phyloP scores from a whole-genome alignment of 2,888 invertebrate species.

The Callimorpha dominula region DNA sequence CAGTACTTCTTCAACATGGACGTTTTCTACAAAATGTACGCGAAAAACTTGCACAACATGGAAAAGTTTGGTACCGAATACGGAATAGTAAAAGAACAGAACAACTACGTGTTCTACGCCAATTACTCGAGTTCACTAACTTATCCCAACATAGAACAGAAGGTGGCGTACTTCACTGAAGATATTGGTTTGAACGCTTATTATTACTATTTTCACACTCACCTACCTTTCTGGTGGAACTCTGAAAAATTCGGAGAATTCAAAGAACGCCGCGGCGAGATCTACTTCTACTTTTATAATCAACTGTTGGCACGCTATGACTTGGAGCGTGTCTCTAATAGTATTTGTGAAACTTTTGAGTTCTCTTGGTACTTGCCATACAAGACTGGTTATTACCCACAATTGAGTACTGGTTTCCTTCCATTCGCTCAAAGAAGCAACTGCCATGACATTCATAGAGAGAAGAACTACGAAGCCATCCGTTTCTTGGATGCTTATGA shows the following conservation, averaged over 20 bases:
- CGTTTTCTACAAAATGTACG: conserved; percentile 1
- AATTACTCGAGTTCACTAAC: conserved; percentile 15
- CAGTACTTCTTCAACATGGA: conserved; percentile 15
- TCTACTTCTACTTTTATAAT: conserved; percentile 8
- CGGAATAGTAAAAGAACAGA: conserved; percentile 12
- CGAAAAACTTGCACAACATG: neutral
- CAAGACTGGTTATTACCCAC: conserved; percentile 6
- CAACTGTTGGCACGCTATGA: conserved; percentile 14
- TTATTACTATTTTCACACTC: conserved; percentile 16
- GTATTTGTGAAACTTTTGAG: conserved; percentile 5
- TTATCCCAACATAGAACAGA: conserved; percentile 13
- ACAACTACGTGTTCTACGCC: conserved; percentile 7
- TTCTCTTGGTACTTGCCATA: conserved; percentile 13
- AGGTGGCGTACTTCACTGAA: conserved; percentile 14
- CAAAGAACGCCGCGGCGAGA: conserved; percentile 12
- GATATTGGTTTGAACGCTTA: conserved; percentile 16
- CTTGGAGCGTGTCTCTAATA: conserved; percentile 12
- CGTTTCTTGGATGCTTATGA: conserved; percentile 18
- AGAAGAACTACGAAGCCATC: conserved; percentile 5
- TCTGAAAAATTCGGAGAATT: neutral
- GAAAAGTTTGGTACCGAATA: conserved; percentile 6
- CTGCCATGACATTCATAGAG: conserved; percentile 11
- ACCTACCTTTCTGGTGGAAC: conserved; percentile 19
- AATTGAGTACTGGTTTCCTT: neutral
- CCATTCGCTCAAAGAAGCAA: conserved; percentile 16